A percentile compares a stretch with the other conserved stretches of the same genome.
phyloP scores from a whole-genome alignment of 2,797 vertebrate genomes.

The Fundulus diaphanus region DNA sequence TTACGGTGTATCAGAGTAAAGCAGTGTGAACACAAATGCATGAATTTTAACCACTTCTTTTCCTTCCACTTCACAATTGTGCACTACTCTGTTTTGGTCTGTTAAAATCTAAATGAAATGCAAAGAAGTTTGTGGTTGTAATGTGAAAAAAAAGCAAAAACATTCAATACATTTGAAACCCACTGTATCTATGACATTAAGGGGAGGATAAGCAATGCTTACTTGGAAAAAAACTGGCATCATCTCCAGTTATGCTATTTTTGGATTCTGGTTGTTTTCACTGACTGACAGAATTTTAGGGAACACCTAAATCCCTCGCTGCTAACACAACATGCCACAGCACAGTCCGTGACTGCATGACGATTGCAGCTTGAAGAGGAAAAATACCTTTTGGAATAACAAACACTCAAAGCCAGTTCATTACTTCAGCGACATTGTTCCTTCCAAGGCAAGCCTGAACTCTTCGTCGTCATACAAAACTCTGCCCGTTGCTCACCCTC shows the following conservation, averaged over 20 bases:
- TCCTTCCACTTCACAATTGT: no score
- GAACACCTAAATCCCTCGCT: slow-evolving; percentile 51
- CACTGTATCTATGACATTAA: neutral
- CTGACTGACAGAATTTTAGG: slow-evolving; percentile 40
- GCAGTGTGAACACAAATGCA: neutral
- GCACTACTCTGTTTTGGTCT: no score
- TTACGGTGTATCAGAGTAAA: neutral
- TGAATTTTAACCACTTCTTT: no score
- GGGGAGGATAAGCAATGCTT: neutral
- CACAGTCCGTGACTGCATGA: slow-evolving; percentile 62
- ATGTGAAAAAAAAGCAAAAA: no score
- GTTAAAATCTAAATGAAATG: no score
- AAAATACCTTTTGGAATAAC: slow-evolving; percentile 78
- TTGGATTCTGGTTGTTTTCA: slow-evolving; percentile 18
- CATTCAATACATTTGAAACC: neutral
- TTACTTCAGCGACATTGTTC: slow-evolving; percentile 83
- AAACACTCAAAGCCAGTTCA: slow-evolving; percentile 76
- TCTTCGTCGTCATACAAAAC: slow-evolving; percentile 86
- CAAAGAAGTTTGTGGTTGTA: no score
- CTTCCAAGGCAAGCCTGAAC: slow-evolving; percentile 89
- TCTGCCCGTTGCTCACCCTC: slow-evolving; percentile 84
- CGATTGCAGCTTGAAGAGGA: slow-evolving; percentile 59
- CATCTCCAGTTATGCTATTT: slow-evolving; percentile 36
- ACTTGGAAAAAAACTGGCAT: neutral
- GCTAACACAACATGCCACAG: slow-evolving; percentile 63